Evolutionary conservation across 2,888 invertebrate species (phyloP), one percentile per base, ranked within the genome.

Genomic region (Dicyrtomina minuta): DNA sequence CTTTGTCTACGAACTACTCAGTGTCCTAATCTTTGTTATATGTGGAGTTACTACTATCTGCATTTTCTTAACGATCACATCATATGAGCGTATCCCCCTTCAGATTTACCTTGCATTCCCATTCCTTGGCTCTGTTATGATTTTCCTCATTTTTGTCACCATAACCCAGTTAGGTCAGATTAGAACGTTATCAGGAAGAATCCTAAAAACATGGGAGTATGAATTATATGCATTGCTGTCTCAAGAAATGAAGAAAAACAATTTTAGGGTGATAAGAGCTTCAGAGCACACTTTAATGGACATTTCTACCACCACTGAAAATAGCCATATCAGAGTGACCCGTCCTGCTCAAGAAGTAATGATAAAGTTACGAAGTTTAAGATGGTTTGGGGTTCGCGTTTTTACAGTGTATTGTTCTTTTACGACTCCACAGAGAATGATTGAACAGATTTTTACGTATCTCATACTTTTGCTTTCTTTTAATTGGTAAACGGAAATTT

Each of bases 141-240:
- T 64, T 22, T 53, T 64, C 20, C 17, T 46, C 20, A 64, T 64
- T 22, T 64, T 49, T 22, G 64, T 64, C 64, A 64, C 49, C 13
- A 51, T 64, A 10, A 22, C 27, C n/a, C 64, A 64, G 17, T 20
- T 64, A 6, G 64, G 53, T 10, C 49, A 53, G 17, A 64, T 64
- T 2, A 15, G 22, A 17, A 53, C 5, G 20, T 1, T 22, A 3
- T 20, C 53, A 3, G n/a, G 12, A 13, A 39, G 39, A n/a, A 4
- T 39, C 5, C 17, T 39, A 17, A 8, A 8, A 1, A 1, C 10
- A 10, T 58, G 58, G 58, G 15, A 17, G n/a, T 3, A 1, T n/a
- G 5, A 51, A 13, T 12, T 33, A 17, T 13, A 41, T 27, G n/a
- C 10, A 12, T 3, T n/a, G 8, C 2, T 12, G 12, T 8, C 4